These are phyloP conservation scores for Tetranychus cinnabarinus DNA, from an alignment of 1,140 invertebrate species.

Conservation along the genomic window DNA sequence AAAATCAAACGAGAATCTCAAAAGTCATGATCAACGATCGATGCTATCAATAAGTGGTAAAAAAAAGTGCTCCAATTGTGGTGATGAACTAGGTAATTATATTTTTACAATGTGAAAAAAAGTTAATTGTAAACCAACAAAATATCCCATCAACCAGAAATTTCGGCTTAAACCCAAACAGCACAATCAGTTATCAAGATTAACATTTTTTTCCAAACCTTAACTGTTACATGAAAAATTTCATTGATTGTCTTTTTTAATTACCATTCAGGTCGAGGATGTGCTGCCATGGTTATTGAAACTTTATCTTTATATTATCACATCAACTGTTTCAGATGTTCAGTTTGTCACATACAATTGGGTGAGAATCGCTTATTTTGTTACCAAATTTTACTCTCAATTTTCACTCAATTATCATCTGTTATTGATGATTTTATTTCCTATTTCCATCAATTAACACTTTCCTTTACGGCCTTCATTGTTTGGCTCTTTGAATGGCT, in stretches of 20 bases:
- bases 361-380: conserved; percentile 25
- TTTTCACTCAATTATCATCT: not conserved
- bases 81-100: conserved; percentile 56
- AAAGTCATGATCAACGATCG: conserved; percentile 26
- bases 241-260: not conserved
- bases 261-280: conserved; percentile 39
- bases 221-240: too few species aligned
- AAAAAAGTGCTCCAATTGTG: conserved; percentile 82
- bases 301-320: conserved; percentile 83
- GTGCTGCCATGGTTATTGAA: conserved; percentile 94
- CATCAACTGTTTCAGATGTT: conserved; percentile 91
- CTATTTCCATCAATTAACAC: too few species aligned
- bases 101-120: conserved; percentile 18
- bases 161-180: too few species aligned
- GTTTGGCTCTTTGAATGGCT: too few species aligned
- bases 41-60: conserved; percentile 75
- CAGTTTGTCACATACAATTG: conserved; percentile 74
- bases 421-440: too few species aligned
- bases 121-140: too few species aligned
- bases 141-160: too few species aligned
- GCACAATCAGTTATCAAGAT: too few species aligned
- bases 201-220: too few species aligned
- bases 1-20: not conserved
- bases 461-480: too few species aligned
- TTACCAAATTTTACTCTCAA: not conserved